These are phyloP conservation scores for Hestina assimilis DNA, from an alignment of 1,140 invertebrate genomes.

Conservation along the genomic window DNA sequence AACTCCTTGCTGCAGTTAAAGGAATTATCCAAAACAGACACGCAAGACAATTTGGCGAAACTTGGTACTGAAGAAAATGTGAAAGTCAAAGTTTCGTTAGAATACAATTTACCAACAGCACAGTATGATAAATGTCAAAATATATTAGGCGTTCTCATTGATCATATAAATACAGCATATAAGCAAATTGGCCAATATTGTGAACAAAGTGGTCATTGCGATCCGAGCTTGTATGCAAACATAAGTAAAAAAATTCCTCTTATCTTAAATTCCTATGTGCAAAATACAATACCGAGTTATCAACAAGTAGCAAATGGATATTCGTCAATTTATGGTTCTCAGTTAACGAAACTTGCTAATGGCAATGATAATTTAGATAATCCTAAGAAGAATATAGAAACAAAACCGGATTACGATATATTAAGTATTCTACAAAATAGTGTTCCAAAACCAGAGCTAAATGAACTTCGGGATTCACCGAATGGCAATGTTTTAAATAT, in stretches of 20 bases:
- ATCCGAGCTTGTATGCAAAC: too few relatives aligned
- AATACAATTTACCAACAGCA: constrained; percentile 20
- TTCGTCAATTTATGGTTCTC: not conserved
- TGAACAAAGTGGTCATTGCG: constrained; percentile 5
- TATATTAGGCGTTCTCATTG: constrained; percentile 16
- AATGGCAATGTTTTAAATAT: not conserved
- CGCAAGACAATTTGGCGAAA: too few relatives aligned
- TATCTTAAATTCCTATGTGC: not conserved
- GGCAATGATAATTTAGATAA: not conserved
- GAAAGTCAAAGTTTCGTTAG: constrained; percentile 15
- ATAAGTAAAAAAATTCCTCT: not conserved
- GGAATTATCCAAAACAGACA: too few relatives aligned
- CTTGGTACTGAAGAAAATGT: constrained; percentile 1
- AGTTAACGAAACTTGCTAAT: not conserved
- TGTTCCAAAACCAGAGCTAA: constrained; percentile 6
- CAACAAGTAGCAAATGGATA: too few relatives aligned
- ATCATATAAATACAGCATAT: constrained; percentile 16
- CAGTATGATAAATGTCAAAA: constrained; percentile 17
- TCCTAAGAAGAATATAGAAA: constrained; percentile 3
- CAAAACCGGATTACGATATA: not conserved
- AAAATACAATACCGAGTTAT: not conserved
- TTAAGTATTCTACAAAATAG: constrained; percentile 19
- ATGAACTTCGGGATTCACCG: not conserved
- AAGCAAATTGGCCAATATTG: constrained; percentile 15
- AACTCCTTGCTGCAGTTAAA: too few relatives aligned